Conservation (phyloP, 2,888 invertebrate genomes). For the Aphidoletes aphidimyza region DNA sequence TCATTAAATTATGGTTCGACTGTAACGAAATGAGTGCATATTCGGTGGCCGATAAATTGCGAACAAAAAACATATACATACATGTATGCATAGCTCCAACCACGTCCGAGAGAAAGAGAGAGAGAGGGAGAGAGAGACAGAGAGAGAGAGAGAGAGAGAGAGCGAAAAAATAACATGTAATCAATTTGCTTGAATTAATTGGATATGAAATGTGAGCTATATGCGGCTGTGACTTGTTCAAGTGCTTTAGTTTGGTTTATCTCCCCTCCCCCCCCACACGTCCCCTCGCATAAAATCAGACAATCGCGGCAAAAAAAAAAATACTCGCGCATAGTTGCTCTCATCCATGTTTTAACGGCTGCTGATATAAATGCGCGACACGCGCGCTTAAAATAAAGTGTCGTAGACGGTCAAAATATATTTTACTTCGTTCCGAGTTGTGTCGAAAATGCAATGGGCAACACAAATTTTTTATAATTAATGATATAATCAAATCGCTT, state of each 20-base stretch:
- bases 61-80: background rate
- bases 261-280: background rate
- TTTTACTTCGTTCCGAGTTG: no score
- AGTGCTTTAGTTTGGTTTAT: background rate
- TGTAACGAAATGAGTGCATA: background rate
- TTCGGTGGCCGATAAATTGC: background rate
- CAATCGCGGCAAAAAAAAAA: no score
- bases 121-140: background rate
- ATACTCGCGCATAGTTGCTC: no score
- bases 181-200: slow-evolving; percentile 21
- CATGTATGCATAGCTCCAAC: background rate
- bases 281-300: no score
- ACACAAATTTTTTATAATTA: background rate
- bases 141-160: no score
- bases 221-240: background rate
- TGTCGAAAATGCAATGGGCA: background rate
- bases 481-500: slow-evolving; percentile 29
- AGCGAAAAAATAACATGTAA: background rate
- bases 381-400: background rate
- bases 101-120: no score
- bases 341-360: no score
- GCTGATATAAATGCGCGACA: no score
- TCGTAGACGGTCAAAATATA: background rate
- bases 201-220: slow-evolving; percentile 34
- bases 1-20: slow-evolving; percentile 34